These are phyloP conservation scores for Eudasyphora cyanicolor DNA, from an alignment of 2,888 invertebrate species.

Conservation along the genomic window DNA sequence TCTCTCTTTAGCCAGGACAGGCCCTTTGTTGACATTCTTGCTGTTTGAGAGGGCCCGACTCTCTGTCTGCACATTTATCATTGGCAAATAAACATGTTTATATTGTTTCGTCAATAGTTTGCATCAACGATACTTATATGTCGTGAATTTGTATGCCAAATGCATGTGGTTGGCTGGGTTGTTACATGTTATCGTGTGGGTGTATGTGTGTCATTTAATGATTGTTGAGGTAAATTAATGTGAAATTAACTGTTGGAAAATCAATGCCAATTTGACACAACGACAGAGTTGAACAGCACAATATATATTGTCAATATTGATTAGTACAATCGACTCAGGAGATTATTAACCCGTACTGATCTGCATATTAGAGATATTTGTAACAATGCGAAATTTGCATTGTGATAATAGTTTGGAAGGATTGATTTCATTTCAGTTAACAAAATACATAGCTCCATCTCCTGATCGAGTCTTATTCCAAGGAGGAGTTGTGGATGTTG, in stretches of 20 bases:
- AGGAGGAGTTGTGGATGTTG: no score
- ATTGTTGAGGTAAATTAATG: slow-evolving; percentile 23
- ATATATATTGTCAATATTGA: not conserved
- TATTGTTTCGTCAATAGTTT: not conserved
- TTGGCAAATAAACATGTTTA: not conserved
- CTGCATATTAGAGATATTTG: no score
- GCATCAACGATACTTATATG: no score
- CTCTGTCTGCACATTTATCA: not conserved
- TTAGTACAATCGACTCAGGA: not conserved
- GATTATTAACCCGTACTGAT: not conserved
- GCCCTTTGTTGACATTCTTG: not conserved
- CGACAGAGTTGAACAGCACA: not conserved
- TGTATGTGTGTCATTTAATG: slow-evolving; percentile 12
- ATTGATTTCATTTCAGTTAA: no score
- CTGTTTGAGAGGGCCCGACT: no score
- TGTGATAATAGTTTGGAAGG: no score
- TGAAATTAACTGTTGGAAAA: slow-evolving; percentile 38
- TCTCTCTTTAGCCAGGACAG: not conserved
- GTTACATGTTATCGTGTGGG: not conserved
- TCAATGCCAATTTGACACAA: not conserved
- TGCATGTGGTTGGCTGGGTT: not conserved
- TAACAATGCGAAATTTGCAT: no score
- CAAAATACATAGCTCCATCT: no score
- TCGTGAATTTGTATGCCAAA: not conserved
- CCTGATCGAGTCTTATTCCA: no score